Percentiles rank a stretch among this genome's conserved stretches.
Evolutionary conservation across 2,888 invertebrate genomes (phyloP).

Genomic region (Nomada goodeniana): DNA sequence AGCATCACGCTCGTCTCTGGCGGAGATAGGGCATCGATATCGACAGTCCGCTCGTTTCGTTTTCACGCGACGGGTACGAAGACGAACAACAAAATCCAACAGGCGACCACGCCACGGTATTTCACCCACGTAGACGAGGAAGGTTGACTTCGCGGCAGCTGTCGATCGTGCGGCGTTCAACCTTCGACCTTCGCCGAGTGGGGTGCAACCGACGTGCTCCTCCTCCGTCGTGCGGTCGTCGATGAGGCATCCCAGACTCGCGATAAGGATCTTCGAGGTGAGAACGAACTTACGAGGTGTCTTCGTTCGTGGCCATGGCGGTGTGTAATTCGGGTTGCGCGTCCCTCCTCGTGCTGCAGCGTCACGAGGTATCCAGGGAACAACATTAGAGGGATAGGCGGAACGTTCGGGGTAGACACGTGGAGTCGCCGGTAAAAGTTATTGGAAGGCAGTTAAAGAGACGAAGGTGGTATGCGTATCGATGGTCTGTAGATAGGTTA

Average conservation of each 20-base stretch:
- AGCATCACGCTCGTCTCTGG: too few relatives aligned
- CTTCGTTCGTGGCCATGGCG: slow-evolving; percentile 35
- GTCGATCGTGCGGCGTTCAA: slow-evolving; percentile 71
- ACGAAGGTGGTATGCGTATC: slow-evolving; percentile 50
- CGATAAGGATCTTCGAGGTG: slow-evolving; percentile 68
- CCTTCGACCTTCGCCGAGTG: slow-evolving; percentile 67
- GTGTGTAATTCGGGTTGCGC: slow-evolving; percentile 69
- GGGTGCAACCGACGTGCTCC: slow-evolving; percentile 44
- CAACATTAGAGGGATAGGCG: slow-evolving; percentile 49
- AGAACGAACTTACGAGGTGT: slow-evolving; percentile 49
- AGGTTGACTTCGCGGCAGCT: slow-evolving; percentile 69
- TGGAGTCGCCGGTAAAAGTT: slow-evolving; percentile 42
- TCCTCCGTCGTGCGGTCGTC: slow-evolving; percentile 65
- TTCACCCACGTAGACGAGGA: slow-evolving; percentile 62
- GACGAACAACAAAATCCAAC: slow-evolving; percentile 53
- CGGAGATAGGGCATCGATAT: slow-evolving; percentile 4
- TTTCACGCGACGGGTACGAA: slow-evolving; percentile 2
- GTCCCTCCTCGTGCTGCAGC: slow-evolving; percentile 4
- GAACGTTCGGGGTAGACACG: slow-evolving; percentile 1
- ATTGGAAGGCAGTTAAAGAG: slow-evolving; percentile 56
- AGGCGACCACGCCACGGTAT: slow-evolving; percentile 58
- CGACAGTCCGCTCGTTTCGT: slow-evolving; percentile 22
- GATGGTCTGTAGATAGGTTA: slow-evolving; percentile 30
- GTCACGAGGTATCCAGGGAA: slow-evolving; percentile 37
- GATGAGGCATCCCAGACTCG: slow-evolving; percentile 67